phyloP scores from a whole-genome alignment of 2,113 vertebrate species.

The Fregata magnificens region DNA sequence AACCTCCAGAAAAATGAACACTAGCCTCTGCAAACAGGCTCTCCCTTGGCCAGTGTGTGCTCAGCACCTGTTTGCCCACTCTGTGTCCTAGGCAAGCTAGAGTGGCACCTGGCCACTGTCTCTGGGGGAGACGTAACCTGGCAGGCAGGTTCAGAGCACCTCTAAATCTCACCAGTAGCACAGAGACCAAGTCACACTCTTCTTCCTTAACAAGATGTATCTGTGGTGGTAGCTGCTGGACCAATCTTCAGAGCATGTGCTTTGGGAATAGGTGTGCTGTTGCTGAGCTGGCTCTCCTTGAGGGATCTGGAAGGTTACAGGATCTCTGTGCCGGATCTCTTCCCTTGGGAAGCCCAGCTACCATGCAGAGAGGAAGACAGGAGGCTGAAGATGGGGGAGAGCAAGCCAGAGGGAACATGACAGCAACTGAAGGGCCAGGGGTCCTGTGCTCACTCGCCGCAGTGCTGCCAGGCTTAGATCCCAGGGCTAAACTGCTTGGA shows the following conservation, averaged over 20 bases:
- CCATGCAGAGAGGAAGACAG: background rate
- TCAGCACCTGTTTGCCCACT: background rate
- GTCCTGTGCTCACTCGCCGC: background rate
- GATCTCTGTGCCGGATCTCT: background rate
- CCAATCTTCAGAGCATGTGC: background rate
- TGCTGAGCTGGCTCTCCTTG: background rate
- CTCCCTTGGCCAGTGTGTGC: background rate
- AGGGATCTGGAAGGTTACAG: background rate
- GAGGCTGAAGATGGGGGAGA: background rate
- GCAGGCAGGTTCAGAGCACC: background rate
- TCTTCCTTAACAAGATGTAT: background rate
- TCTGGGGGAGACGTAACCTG: background rate
- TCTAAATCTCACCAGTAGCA: background rate
- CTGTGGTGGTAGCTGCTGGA: background rate
- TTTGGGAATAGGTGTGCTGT: background rate
- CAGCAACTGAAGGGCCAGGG: background rate
- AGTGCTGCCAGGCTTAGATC: background rate
- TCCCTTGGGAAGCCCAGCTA: fast-evolving
- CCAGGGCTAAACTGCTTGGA: background rate
- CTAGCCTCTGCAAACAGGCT: background rate
- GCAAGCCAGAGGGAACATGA: background rate
- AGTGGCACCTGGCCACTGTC: background rate
- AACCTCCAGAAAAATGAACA: background rate
- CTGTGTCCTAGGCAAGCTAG: background rate
- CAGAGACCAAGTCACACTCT: background rate